phyloP scores from a whole-genome alignment of 2,113 vertebrate genomes.

The Eidolon helvum region DNA sequence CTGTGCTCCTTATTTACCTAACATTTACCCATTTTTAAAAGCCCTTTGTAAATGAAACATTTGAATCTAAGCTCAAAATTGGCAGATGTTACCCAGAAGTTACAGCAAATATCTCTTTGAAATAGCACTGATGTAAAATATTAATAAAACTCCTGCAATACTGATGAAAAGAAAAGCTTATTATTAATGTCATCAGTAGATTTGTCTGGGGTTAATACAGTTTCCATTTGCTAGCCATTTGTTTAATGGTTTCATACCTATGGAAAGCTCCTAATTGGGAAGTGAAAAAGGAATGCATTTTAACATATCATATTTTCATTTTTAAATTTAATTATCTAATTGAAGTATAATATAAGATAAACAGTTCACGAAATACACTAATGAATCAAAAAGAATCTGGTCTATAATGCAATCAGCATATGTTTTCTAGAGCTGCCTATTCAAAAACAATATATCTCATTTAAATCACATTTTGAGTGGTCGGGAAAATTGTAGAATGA shows the following conservation, averaged over 20 bases:
- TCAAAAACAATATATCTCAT: neutral
- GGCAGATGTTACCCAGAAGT: conserved; percentile 28
- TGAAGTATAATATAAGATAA: conserved; percentile 33
- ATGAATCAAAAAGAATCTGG: neutral
- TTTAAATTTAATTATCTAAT: conserved; percentile 27
- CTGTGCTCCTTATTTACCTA: conserved; percentile 50
- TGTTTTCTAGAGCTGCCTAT: neutral
- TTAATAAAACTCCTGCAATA: conserved; percentile 37
- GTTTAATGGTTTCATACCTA: neutral
- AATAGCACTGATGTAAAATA: conserved; percentile 35
- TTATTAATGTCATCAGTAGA: neutral
- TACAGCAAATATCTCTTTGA: neutral
- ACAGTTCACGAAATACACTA: neutral
- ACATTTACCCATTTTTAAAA: neutral
- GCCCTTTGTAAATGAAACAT: neutral
- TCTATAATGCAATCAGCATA: neutral
- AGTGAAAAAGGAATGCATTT: neutral
- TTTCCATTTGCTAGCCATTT: conserved; percentile 19
- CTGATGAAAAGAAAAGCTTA: neutral
- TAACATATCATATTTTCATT: neutral
- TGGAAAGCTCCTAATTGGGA: neutral
- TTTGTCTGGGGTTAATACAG: neutral
- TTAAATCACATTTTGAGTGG: neutral
- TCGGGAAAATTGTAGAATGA: neutral
- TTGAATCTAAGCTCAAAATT: neutral